Evolutionary conservation across 2,113 vertebrate genomes (phyloP), one percentile per base, ranked within the genome.

Genomic region (Polypterus senegalus): DNA sequence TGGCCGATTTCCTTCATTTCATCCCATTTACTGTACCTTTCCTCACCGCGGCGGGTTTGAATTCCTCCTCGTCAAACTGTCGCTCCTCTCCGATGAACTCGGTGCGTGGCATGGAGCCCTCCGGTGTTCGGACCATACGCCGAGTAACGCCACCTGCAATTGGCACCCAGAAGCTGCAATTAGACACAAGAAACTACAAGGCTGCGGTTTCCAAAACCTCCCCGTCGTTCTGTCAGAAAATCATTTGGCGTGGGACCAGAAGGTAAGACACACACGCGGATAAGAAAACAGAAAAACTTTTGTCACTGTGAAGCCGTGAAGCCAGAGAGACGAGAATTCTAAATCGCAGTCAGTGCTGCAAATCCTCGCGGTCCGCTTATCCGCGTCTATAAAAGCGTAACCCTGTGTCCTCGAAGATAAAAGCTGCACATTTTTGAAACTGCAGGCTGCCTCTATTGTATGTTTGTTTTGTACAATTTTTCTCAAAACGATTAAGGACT

Each of bases 21-120:
- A 27, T 27, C 27, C 27, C 27, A 27, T 27, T 27, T 27, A 27
- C 27, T 27, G 27, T 80, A 95, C 96, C 95, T 93, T 91, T 93
- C 46, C 54, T 81, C 58, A 92, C 83, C 0, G 93, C 90, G 2
- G 71, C 72, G 1, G 89, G 70, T 6, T 91, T 59, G 65, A 98
- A 98, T 59, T 78, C 80, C 3, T 76, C 70, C 0, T 83, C 68
- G 0, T 87, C 80, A 0, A 90, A 75, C 27, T 5, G 9, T 1
- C 64, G 80, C 67, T 98, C 92, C 6, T 79, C 79, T 9, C 95
- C 94, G 0, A 79, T 67, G 66, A 95, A 97, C 61, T 86, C 75
- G 0, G 89, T 91, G 61, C 85, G 69, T 0, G 85, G 82, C 3
- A 61, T 79, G 1, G 79, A 75, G 49, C 88, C 88, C 9, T 78